Evolutionary conservation across 2,797 vertebrate genomes (phyloP).

Genomic region (Sebastes umbrosus): DNA sequence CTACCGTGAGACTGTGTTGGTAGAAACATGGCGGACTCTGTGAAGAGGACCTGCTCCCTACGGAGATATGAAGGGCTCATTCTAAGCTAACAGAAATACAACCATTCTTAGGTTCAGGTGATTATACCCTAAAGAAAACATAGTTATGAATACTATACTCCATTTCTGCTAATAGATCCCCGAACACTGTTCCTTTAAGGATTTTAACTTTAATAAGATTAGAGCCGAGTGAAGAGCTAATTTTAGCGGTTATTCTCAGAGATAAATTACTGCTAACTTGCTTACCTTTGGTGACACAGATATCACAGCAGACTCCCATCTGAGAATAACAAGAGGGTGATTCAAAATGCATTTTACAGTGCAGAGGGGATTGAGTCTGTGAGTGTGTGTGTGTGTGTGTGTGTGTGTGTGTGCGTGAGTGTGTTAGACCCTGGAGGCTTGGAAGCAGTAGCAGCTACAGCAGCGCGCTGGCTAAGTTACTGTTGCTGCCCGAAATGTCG

Average conservation of each 20-base stretch:
- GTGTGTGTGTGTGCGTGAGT: background rate
- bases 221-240: background rate
- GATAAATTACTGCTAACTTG: background rate
- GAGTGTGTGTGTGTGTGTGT: background rate
- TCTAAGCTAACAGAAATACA: background rate
- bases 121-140: background rate
- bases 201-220: background rate
- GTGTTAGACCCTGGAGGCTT: constrained; percentile 39
- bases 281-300: constrained; percentile 16
- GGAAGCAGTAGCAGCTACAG: constrained; percentile 57
- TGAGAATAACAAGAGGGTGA: constrained; percentile 43
- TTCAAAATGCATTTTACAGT: constrained; percentile 40
- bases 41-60: too few species aligned
- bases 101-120: background rate
- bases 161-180: background rate
- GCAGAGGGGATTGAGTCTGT: constrained; percentile 10
- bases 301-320: constrained; percentile 21
- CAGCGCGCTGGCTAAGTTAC: constrained; percentile 52
- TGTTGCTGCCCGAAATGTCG: constrained; percentile 58
- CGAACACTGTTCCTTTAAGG: background rate
- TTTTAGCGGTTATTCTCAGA: background rate
- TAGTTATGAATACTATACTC: background rate
- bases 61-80: too few species aligned
- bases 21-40: too few species aligned
- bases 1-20: too few species aligned